Conservation (phyloP, 2,797 vertebrate species). For the Hydrophis major region DNA sequence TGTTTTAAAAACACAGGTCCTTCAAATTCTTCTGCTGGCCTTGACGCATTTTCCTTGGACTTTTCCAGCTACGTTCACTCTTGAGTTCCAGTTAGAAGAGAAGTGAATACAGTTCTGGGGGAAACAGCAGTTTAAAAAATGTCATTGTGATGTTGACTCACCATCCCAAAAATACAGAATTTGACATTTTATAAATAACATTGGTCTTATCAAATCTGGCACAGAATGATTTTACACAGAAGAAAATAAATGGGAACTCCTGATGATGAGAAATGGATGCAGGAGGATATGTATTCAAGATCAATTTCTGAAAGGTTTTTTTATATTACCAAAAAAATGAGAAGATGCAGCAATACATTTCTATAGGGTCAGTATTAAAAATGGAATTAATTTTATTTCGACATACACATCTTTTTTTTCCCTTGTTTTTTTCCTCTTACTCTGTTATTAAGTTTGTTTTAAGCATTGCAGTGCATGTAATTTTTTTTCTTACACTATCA, state of each 20-base stretch:
- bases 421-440: neutral
- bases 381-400: neutral
- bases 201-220: neutral
- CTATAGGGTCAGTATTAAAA: neutral
- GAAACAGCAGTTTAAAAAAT: neutral
- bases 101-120: neutral
- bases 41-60: neutral
- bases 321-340: neutral
- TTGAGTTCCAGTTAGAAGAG: neutral
- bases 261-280: neutral
- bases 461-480: neutral
- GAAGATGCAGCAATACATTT: neutral
- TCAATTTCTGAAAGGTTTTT: neutral
- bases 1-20: neutral
- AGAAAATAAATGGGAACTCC: neutral
- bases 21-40: neutral
- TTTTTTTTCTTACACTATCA: neutral
- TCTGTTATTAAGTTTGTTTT: neutral
- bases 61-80: neutral
- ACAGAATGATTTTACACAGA: neutral
- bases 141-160: neutral
- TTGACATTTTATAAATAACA: neutral
- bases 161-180: neutral
- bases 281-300: neutral
- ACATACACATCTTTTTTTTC: neutral